These are phyloP conservation scores for Drosophila atroscutellata DNA, from an alignment of 2,888 invertebrate species.

Conservation along the genomic window DNA sequence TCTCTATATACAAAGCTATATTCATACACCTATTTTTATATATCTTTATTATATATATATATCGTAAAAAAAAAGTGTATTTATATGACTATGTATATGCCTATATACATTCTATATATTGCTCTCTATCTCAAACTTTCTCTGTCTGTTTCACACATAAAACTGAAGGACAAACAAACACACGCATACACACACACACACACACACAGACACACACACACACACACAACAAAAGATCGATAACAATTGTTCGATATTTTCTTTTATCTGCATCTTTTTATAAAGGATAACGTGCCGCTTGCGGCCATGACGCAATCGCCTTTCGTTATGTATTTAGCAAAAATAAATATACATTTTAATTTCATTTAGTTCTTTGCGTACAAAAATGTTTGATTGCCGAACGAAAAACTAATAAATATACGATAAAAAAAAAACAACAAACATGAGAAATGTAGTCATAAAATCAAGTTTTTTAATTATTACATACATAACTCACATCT, in stretches of 20 bases:
- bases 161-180: conserved; percentile 21
- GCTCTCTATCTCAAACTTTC: conserved; percentile 29
- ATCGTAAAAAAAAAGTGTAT: conserved; percentile 2
- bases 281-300: conserved; percentile 38
- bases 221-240: conserved; percentile 8
- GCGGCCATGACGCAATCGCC: conserved; percentile 39
- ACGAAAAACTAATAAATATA: conserved; percentile 29
- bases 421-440: conserved; percentile 10
- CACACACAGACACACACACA: conserved; percentile 17
- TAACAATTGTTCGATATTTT: conserved; percentile 46
- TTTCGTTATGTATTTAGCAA: conserved; percentile 68
- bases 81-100: conserved; percentile 9
- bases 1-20: conserved; percentile 16
- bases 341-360: conserved; percentile 42
- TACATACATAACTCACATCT: conserved; percentile 51
- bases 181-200: conserved; percentile 10
- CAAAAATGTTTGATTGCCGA: conserved; percentile 24
- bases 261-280: conserved; percentile 29
- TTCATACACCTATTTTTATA: conserved; percentile 8
- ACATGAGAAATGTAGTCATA: conserved; percentile 39
- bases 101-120: conserved; percentile 20
- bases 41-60: neutral
- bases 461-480: conserved; percentile 53
- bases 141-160: conserved; percentile 23
- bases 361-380: conserved; percentile 38